Conservation (phyloP, 2,113 vertebrate species). For the Piprites chloris region DNA sequence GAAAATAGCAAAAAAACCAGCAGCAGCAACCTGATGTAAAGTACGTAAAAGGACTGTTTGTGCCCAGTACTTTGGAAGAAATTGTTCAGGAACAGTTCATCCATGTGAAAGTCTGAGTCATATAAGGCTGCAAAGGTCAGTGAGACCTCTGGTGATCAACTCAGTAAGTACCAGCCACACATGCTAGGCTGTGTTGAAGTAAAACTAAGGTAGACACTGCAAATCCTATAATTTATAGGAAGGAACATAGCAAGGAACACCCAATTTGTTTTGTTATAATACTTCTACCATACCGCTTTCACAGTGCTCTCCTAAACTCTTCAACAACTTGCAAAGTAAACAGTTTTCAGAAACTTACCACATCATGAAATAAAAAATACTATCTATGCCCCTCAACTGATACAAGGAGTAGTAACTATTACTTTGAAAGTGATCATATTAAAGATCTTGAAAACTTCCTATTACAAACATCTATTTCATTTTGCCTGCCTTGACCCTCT, state of each 20-base stretch:
- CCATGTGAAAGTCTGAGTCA: constrained; percentile 34
- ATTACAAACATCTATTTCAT: not conserved
- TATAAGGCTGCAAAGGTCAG: constrained; percentile 54
- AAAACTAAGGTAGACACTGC: not conserved
- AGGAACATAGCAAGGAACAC: not conserved
- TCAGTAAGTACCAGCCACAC: not conserved
- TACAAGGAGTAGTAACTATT: not conserved
- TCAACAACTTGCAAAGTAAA: not conserved
- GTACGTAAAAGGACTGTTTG: constrained; percentile 29
- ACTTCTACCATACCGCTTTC: not conserved
- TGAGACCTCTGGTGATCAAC: constrained; percentile 61
- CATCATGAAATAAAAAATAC: not conserved
- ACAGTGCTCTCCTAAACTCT: not conserved
- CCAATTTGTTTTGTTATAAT: not conserved
- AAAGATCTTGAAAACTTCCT: not conserved
- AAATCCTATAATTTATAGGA: not conserved
- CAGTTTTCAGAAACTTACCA: not conserved
- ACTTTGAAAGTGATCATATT: not conserved
- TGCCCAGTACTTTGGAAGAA: constrained; percentile 33
- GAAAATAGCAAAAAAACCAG: not conserved
- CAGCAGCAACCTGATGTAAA: not conserved
- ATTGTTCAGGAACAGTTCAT: constrained; percentile 58
- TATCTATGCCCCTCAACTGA: not conserved
- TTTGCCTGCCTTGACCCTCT: not conserved
- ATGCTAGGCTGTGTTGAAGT: not conserved